Conservation (phyloP, 2,113 vertebrate genomes). For the Pteruthius melanotis region DNA sequence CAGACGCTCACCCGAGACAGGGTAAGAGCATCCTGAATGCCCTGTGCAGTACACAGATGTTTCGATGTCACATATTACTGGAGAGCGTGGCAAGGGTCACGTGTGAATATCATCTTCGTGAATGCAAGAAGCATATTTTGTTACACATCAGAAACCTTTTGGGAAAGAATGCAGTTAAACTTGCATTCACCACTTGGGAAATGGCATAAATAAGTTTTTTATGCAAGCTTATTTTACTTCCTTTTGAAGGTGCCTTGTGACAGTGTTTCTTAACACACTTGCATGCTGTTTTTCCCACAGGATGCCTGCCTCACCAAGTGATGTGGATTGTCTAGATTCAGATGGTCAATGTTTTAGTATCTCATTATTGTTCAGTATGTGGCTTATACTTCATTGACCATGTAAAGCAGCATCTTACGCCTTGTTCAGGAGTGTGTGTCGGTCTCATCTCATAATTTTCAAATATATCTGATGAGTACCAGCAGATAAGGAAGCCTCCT, state of each 20-base stretch:
- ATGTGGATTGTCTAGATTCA: background rate
- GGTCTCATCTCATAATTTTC: background rate
- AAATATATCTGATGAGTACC: background rate
- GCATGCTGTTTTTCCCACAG: conserved; percentile 12
- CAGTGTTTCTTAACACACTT: background rate
- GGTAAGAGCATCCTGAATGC: conserved; percentile 66
- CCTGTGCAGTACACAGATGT: rapidly evolving
- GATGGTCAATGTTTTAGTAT: background rate
- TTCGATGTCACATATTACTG: rapidly evolving
- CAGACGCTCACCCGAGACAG: conserved; percentile 94
- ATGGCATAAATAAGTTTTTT: background rate
- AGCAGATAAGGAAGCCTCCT: background rate
- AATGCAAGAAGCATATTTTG: background rate
- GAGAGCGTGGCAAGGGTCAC: background rate
- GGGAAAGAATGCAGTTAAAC: background rate
- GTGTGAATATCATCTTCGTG: background rate
- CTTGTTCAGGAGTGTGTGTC: background rate
- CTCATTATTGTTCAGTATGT: background rate
- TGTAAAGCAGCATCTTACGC: background rate
- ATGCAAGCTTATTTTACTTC: background rate
- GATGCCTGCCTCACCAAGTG: background rate
- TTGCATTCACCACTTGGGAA: background rate
- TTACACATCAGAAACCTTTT: background rate
- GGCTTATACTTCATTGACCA: background rate
- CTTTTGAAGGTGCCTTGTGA: background rate